phyloP scores from a whole-genome alignment of 2,888 invertebrate species.

The Stenodera caucasica region DNA sequence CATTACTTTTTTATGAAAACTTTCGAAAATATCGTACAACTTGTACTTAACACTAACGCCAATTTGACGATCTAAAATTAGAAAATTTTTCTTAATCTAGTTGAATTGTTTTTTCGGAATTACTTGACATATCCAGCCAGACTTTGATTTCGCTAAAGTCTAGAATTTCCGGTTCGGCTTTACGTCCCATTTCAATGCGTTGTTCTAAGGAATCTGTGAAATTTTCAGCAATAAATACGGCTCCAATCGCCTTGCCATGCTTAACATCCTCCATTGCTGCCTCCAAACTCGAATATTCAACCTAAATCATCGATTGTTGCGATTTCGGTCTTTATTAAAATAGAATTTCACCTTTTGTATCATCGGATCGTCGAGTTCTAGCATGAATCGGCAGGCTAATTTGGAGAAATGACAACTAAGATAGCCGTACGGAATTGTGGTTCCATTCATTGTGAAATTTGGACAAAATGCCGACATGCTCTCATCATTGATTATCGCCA shows the following conservation, averaged over 20 bases:
- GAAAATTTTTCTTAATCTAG: not conserved
- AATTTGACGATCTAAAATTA: slow-evolving; percentile 77
- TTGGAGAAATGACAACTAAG: slow-evolving; percentile 60
- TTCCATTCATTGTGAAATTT: slow-evolving; percentile 42
- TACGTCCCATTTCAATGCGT: slow-evolving; percentile 62
- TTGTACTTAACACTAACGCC: slow-evolving; percentile 71
- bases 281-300: slow-evolving; percentile 58
- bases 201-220: slow-evolving; percentile 68
- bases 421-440: slow-evolving; percentile 50
- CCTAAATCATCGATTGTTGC: slow-evolving; percentile 42
- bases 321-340: too few relatives aligned
- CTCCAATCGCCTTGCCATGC: slow-evolving; percentile 63
- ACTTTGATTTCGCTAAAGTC: slow-evolving; percentile 67
- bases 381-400: slow-evolving; percentile 66
- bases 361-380: slow-evolving; percentile 61
- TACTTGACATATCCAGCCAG: slow-evolving; percentile 77
- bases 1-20: slow-evolving; percentile 67
- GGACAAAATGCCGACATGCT: slow-evolving; percentile 46
- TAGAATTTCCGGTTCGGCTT: slow-evolving; percentile 59
- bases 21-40: slow-evolving; percentile 68
- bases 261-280: slow-evolving; percentile 61
- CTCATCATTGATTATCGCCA: slow-evolving; percentile 83
- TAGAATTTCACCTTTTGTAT: slow-evolving; percentile 56
- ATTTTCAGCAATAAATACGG: slow-evolving; percentile 71
- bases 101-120: slow-evolving; percentile 38